A percentile compares a stretch with the other conserved stretches of the same genome.
These are phyloP conservation scores for Zhengitettix transpicula DNA, from an alignment of 2,888 invertebrate genomes.

Conservation along the genomic window DNA sequence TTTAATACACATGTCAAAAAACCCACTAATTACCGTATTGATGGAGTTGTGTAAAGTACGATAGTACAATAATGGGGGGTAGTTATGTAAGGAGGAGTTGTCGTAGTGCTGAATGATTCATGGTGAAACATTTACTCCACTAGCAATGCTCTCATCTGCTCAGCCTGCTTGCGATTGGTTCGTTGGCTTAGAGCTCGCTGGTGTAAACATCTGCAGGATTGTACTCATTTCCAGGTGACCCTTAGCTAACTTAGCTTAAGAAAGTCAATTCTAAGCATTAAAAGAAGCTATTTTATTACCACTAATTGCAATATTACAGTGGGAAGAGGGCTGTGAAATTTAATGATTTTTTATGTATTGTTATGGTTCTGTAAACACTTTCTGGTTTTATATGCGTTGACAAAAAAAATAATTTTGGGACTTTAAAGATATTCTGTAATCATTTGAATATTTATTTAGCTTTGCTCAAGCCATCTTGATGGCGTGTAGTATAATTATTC, in stretches of 20 bases:
- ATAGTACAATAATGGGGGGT: not conserved
- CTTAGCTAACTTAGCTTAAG: constrained; percentile 6
- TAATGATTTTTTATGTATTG: not conserved
- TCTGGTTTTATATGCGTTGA: not conserved
- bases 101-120: constrained; percentile 1
- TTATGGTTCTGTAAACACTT: not conserved
- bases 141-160: constrained; percentile 7
- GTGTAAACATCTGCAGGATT: constrained; percentile 6
- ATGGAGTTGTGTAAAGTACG: no score
- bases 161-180: constrained; percentile 5
- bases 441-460: no score
- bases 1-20: no score
- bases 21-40: no score
- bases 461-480: no score
- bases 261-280: not conserved
- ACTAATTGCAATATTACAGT: not conserved
- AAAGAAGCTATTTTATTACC: not conserved
- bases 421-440: no score
- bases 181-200: constrained; percentile 7
- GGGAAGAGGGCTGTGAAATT: not conserved
- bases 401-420: no score
- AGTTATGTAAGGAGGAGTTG: not conserved
- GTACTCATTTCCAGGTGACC: constrained; percentile 7
- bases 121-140: constrained; percentile 8
- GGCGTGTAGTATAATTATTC: not conserved